phyloP scores from a whole-genome alignment of 2,113 vertebrate genomes.

The Gobiocypris rarus region DNA sequence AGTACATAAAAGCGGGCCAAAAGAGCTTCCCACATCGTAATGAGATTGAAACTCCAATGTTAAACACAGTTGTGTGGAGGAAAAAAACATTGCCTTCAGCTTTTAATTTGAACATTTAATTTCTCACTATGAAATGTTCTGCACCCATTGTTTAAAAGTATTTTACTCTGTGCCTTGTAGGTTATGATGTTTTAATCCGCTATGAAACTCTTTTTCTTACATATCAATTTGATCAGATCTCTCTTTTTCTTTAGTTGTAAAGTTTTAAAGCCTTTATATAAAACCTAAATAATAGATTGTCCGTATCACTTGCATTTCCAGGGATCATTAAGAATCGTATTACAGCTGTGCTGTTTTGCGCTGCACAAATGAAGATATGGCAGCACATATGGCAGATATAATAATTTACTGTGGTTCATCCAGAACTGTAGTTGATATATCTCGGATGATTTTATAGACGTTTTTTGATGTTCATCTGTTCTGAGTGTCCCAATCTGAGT shows the following conservation, averaged over 20 bases:
- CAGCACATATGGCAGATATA: constrained; percentile 24
- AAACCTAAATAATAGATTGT: not conserved
- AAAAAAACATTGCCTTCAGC: constrained; percentile 1
- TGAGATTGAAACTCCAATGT: constrained; percentile 22
- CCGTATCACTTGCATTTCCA: constrained; percentile 6
- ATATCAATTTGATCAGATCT: not conserved
- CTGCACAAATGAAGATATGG: not conserved
- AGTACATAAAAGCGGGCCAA: not conserved
- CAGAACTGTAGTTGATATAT: constrained; percentile 4
- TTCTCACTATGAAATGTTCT: constrained; percentile 4
- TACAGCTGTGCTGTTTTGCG: constrained; percentile 7
- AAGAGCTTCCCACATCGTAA: constrained; percentile 24
- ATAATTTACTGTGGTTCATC: constrained; percentile 6
- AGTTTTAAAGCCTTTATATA: not conserved
- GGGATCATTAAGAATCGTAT: constrained; percentile 17
- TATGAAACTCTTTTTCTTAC: not conserved
- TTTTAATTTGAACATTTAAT: constrained; percentile 11
- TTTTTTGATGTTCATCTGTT: constrained; percentile 1
- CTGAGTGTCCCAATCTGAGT: not conserved
- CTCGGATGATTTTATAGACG: constrained; percentile 11
- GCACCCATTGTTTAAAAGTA: not conserved
- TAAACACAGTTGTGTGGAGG: constrained; percentile 26
- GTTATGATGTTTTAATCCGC: constrained; percentile 22
- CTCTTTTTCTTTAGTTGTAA: not conserved
- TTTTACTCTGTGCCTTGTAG: constrained; percentile 15